Base-by-base conservation (phyloP, 2,888 invertebrate species). In the Cacoxenus indagator region DNA sequence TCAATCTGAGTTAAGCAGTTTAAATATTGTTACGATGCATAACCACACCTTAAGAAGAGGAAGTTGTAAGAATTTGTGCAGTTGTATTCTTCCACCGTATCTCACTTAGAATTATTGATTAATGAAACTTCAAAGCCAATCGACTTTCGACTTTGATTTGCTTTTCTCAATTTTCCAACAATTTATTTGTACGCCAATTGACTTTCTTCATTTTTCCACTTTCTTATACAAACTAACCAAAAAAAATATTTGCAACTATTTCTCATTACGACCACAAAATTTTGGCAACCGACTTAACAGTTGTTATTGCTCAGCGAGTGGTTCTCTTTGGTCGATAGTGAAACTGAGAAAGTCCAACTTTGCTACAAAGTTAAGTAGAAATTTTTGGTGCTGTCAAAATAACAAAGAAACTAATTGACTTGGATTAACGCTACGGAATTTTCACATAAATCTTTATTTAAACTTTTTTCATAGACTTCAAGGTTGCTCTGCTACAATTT, bases 321-420 rank as follows among this genome's bases (percentile, higher is more conserved):
- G n/a, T n/a, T n/a, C n/a, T n/a, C n/a, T n/a, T n/a, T n/a, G n/a
- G n/a, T n/a, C n/a, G n/a, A 14, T 11, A 51, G 9, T 5, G 22
- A 51, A 51, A 51, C 19, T 51, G 19, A 9, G 2, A 51, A 19
- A 51, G 6, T n/a, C 22, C 70, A 83, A 79, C 70, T 79, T 79
- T 76, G 68, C 73, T 75, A 75, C 73, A 76, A 82, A 79, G 75
- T 81, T 83, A 76, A 83, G 83, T 72, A 68, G 72, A 70, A 57
- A 83, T 72, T 81, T 71, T 70, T 68, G 71, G 64, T 43, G n/a
- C 69, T 76, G 68, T 73, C 73, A 72, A 76, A 73, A 75, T 76
- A 82, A 83, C 82, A 82, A 83, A 74, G 83, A 76, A 82, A 74
- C 78, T 82, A 84, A 84, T 82, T 84, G 83, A 82, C 77, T 84